Percentiles rank a stretch among this genome's conserved stretches.
These are phyloP conservation scores for Sesamia nonagrioides DNA, from an alignment of 1,140 invertebrate species.

Conservation along the genomic window DNA sequence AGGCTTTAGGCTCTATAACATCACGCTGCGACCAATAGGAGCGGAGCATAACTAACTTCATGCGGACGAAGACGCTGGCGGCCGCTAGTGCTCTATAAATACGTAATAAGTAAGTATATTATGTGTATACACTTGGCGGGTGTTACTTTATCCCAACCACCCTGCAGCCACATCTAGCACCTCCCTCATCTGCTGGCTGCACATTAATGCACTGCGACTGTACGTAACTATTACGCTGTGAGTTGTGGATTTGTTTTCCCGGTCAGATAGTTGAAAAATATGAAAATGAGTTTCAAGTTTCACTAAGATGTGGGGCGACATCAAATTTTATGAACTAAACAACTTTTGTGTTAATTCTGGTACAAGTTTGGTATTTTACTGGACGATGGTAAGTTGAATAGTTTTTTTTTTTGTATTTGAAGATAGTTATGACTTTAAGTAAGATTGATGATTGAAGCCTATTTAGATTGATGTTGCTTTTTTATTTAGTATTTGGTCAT, in stretches of 20 bases:
- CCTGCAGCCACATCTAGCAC: conserved; percentile 56
- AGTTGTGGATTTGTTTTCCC: conserved; percentile 82
- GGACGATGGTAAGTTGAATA: not conserved
- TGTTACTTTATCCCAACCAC: not conserved
- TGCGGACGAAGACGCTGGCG: too few relatives aligned
- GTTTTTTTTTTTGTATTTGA: not conserved
- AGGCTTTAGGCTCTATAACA: too few relatives aligned
- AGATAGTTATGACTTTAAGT: too few relatives aligned
- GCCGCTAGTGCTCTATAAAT: too few relatives aligned
- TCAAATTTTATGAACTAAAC: conserved; percentile 48
- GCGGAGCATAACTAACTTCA: too few relatives aligned
- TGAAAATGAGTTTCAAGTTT: conserved; percentile 77
- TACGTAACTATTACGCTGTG: conserved; percentile 76
- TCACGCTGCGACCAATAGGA: too few relatives aligned
- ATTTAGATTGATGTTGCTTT: too few relatives aligned
- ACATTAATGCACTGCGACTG: conserved; percentile 78
- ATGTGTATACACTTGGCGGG: too few relatives aligned
- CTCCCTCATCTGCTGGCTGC: conserved; percentile 42
- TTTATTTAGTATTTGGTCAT: too few relatives aligned
- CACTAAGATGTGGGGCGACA: conserved; percentile 43
- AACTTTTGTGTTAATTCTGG: conserved; percentile 39
- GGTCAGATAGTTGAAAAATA: conserved; percentile 73
- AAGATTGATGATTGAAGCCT: too few relatives aligned
- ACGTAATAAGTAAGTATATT: too few relatives aligned
- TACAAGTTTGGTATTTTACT: conserved; percentile 5